These are phyloP conservation scores for Muntiacus muntjak DNA, from an alignment of 2,113 vertebrate genomes.

Conservation along the genomic window DNA sequence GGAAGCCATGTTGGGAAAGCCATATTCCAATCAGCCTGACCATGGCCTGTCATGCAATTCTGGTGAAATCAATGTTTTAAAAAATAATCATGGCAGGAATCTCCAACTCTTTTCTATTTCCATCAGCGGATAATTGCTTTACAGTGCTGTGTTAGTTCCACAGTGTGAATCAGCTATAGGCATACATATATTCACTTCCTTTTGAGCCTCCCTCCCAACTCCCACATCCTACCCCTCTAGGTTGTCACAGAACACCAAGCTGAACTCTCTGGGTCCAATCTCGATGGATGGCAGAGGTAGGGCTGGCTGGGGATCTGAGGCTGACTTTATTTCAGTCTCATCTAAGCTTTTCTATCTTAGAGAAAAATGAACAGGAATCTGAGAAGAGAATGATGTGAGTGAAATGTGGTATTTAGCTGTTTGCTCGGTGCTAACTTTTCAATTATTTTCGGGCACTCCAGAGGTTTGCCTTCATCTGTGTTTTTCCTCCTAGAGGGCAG, in stretches of 20 bases:
- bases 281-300: not conserved
- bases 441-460: not conserved
- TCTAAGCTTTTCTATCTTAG: conserved; percentile 30
- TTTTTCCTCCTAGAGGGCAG: conserved; percentile 34
- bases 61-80: not conserved
- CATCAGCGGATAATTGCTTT: not conserved
- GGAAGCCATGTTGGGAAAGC: not conserved
- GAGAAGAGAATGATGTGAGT: not conserved
- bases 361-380: conserved; percentile 14
- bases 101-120: not conserved
- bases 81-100: not conserved
- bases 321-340: conserved; percentile 15
- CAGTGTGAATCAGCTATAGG: not conserved
- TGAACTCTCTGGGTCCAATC: not conserved
- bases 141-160: not conserved
- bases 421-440: not conserved
- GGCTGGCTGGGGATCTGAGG: not conserved
- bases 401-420: conserved; percentile 8
- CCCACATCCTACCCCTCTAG: not conserved
- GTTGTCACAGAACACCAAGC: not conserved
- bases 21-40: not conserved
- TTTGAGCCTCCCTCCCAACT: not conserved
- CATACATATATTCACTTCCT: not conserved
- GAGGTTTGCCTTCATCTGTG: conserved; percentile 18
- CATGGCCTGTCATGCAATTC: not conserved